Percentiles rank a stretch among this genome's conserved stretches.
These are phyloP conservation scores for Elmis aenea DNA, from an alignment of 2,888 invertebrate species.

Conservation along the genomic window DNA sequence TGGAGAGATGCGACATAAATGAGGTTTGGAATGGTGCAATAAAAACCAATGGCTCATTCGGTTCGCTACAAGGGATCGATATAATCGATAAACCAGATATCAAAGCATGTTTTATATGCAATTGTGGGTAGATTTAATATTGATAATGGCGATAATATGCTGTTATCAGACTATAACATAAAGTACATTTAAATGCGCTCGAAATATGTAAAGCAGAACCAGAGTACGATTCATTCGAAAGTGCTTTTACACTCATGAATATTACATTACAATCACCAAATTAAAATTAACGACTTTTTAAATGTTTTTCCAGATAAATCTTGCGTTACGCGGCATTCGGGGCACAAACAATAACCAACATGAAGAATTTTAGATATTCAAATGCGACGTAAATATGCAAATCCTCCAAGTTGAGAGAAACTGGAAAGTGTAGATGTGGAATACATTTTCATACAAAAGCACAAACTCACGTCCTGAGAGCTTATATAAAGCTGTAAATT, in stretches of 20 bases:
- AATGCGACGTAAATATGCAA: conserved; percentile 37
- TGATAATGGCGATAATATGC: conserved; percentile 34
- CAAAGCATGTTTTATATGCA: conserved; percentile 42
- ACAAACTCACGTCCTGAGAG: conserved; percentile 46
- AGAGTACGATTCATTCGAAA: no score
- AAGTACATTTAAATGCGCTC: conserved; percentile 15
- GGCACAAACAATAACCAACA: no score
- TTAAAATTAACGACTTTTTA: no score
- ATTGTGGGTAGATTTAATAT: conserved; percentile 41
- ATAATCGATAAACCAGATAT: conserved; percentile 42
- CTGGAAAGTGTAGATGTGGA: conserved; percentile 33
- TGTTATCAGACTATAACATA: conserved; percentile 15
- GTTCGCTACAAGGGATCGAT: conserved; percentile 41
- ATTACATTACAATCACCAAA: no score
- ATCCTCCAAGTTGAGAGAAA: conserved; percentile 36
- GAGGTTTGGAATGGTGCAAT: conserved; percentile 42
- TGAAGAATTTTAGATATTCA: conserved; percentile 11
- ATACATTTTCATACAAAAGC: conserved; percentile 38
- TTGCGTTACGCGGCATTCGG: no score
- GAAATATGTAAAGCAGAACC: no score
- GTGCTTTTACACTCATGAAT: no score
- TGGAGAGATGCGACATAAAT: conserved; percentile 41
- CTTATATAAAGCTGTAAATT: conserved; percentile 58
- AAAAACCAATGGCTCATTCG: conserved; percentile 46
- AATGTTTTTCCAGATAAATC: no score